Percentiles rank a stretch among this genome's conserved stretches.
Evolutionary conservation across 2,797 vertebrate species (phyloP).

Genomic region (Coluber constrictor): DNA sequence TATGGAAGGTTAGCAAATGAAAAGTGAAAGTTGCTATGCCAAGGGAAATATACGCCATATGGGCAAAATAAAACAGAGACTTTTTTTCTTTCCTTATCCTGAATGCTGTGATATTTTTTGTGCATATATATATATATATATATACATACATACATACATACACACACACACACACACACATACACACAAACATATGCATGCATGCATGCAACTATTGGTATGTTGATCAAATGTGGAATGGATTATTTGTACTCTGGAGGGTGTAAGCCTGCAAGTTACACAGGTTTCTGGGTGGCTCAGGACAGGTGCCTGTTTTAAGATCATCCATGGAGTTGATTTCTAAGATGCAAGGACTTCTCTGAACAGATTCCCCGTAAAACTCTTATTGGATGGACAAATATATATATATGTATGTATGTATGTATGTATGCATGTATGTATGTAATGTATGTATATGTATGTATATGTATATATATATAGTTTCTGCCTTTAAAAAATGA

Average conservation of each 20-base stretch:
- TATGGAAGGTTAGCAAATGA: not conserved
- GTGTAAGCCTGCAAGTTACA: not conserved
- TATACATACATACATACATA: too few species aligned
- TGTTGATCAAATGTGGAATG: not conserved
- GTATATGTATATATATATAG: not conserved
- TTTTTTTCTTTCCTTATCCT: not conserved
- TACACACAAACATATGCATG: too few species aligned
- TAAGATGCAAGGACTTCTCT: not conserved
- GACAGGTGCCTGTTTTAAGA: not conserved
- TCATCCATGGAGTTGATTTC: not conserved
- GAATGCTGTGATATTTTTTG: not conserved
- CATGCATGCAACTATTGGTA: not conserved
- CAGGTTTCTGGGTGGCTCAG: not conserved
- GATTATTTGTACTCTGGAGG: not conserved
- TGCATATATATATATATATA: too few species aligned
- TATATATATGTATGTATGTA: not conserved
- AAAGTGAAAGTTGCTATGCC: not conserved
- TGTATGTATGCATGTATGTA: too few species aligned
- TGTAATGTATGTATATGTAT: too few species aligned
- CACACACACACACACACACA: too few species aligned
- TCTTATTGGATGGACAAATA: constrained; percentile 19
- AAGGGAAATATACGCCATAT: not conserved
- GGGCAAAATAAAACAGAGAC: not conserved
- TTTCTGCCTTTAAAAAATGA: constrained; percentile 40
- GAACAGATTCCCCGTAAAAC: constrained; percentile 3